A percentile compares a stretch with the other conserved stretches of the same genome.
These are phyloP conservation scores for Callithrix jacchus DNA, from an alignment of 2,113 vertebrate species.

Conservation along the genomic window DNA sequence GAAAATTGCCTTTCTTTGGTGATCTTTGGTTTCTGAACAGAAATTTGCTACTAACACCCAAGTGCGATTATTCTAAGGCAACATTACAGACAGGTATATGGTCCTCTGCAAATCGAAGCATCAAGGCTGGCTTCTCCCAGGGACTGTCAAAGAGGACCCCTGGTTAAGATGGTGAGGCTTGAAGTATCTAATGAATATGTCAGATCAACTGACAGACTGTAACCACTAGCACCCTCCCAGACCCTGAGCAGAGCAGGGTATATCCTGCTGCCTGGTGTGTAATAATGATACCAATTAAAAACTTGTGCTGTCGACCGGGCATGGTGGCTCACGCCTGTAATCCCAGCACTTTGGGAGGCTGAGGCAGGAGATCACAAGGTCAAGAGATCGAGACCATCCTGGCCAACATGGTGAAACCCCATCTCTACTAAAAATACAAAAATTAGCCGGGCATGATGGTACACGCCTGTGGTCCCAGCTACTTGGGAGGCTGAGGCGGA, in stretches of 20 bases:
- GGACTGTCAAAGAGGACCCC: not conserved
- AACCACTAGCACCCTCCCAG: not conserved
- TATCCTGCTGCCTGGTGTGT: not conserved
- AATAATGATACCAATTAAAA: not conserved
- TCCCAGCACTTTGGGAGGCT: no score
- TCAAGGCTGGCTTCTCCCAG: not conserved
- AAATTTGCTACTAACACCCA: not conserved
- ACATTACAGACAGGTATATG: not conserved
- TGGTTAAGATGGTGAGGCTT: not conserved
- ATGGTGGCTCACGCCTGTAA: no score
- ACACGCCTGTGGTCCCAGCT: no score
- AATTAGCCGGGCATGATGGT: no score
- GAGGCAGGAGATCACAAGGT: no score
- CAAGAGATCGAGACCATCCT: no score
- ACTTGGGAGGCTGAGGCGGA: no score
- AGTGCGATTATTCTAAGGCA: not conserved
- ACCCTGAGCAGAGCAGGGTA: not conserved
- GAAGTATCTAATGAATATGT: not conserved
- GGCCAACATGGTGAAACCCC: no score
- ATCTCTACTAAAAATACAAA: no score
- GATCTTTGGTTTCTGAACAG: not conserved
- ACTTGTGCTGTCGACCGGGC: not conserved
- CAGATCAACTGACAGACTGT: not conserved
- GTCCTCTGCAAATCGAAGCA: not conserved
- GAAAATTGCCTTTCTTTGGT: slow-evolving; percentile 55